phyloP scores from a whole-genome alignment of 2,888 invertebrate genomes.

The Tribolium freemani region DNA sequence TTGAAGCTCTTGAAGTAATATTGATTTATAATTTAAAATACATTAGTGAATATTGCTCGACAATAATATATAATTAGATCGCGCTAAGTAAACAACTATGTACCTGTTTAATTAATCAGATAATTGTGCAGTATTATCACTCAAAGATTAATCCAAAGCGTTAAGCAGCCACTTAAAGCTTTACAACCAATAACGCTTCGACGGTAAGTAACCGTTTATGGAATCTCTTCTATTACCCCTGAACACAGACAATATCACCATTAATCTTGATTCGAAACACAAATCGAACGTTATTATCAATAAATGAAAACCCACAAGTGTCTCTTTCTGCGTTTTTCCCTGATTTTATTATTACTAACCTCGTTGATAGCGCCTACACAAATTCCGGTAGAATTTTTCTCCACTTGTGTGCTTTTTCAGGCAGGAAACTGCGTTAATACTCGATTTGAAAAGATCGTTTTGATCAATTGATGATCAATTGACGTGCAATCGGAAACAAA shows the following conservation, averaged over 20 bases:
- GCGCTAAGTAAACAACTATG: neutral
- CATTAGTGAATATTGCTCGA: constrained; percentile 7
- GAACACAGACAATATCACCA: constrained; percentile 10
- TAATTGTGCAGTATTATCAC: neutral
- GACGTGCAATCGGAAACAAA: constrained; percentile 31
- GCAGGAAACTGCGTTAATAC: constrained; percentile 15
- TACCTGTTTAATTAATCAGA: neutral
- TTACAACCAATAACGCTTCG: neutral
- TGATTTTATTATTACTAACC: constrained; percentile 27
- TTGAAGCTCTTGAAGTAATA: constrained; percentile 16
- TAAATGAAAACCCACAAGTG: constrained; percentile 10
- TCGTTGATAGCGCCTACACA: neutral
- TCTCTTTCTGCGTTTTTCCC: constrained; percentile 16
- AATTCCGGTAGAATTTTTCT: constrained; percentile 24
- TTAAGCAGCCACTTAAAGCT: neutral
- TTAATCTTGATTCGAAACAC: constrained; percentile 28
- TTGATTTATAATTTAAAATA: constrained; percentile 26
- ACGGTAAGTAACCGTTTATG: constrained; percentile 4
- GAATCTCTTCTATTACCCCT: constrained; percentile 14
- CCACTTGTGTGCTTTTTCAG: constrained; percentile 1
- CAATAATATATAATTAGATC: constrained; percentile 17
- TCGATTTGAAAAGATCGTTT: constrained; percentile 10
- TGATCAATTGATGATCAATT: constrained; percentile 26
- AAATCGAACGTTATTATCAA: constrained; percentile 23
- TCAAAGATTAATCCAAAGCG: neutral